These are phyloP conservation scores for Yponomeuta plumbellus DNA, from an alignment of 2,888 invertebrate genomes.

Conservation along the genomic window DNA sequence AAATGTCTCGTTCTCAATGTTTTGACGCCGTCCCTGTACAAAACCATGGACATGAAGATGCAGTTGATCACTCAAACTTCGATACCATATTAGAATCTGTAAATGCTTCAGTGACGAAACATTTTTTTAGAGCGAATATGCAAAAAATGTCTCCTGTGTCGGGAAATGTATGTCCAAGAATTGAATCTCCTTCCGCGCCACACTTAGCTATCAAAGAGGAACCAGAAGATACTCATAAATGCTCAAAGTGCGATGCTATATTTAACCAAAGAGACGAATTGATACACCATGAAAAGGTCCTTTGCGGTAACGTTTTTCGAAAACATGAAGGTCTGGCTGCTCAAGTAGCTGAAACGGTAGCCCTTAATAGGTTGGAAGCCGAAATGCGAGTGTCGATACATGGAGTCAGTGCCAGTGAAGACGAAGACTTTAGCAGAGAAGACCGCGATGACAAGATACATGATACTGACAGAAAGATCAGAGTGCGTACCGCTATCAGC, in stretches of 20 bases:
- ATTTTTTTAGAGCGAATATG: conserved; percentile 82
- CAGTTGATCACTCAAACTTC: conserved; percentile 78
- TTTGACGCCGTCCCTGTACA: conserved; percentile 54
- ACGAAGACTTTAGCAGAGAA: conserved; percentile 75
- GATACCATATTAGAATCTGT: conserved; percentile 85
- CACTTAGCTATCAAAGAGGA: conserved; percentile 55
- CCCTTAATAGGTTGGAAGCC: conserved; percentile 70
- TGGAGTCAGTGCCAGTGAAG: conserved; percentile 77
- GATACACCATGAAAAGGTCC: conserved; percentile 83
- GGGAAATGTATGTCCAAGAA: conserved; percentile 57
- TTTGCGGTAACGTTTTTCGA: conserved; percentile 74
- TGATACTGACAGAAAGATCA: conserved; percentile 85
- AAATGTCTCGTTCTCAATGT: conserved; percentile 38
- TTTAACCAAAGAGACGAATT: conserved; percentile 78
- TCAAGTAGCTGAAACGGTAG: conserved; percentile 82
- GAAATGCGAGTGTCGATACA: conserved; percentile 70
- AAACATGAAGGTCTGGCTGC: conserved; percentile 86
- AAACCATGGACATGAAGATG: conserved; percentile 45
- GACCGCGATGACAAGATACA: conserved; percentile 73
- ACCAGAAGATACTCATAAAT: conserved; percentile 63
- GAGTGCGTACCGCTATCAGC: conserved; percentile 94
- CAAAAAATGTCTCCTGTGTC: conserved; percentile 79
- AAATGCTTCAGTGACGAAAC: conserved; percentile 84
- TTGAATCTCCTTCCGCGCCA: conserved; percentile 47
- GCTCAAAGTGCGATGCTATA: conserved; percentile 75